These are phyloP conservation scores for Neodiprion pinetum DNA, from an alignment of 1,140 invertebrate genomes.

Conservation along the genomic window DNA sequence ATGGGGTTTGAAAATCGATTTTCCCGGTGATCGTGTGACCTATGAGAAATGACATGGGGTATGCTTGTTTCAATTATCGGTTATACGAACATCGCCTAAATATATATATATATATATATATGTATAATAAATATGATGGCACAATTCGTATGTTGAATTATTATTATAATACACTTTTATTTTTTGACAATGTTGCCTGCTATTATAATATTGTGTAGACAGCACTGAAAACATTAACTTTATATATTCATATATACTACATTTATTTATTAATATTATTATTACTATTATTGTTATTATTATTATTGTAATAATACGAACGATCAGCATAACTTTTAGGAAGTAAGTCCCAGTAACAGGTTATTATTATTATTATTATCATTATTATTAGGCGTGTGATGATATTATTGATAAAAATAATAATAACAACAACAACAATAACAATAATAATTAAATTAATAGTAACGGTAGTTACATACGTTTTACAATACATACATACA, in stretches of 20 bases:
- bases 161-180: slow-evolving; percentile 38
- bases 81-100: too few species aligned
- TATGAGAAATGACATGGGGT: too few species aligned
- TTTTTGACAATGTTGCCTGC: slow-evolving; percentile 20
- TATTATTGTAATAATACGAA: slow-evolving; percentile 25
- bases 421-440: slow-evolving; percentile 30
- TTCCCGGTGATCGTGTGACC: too few species aligned
- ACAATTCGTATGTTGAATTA: slow-evolving; percentile 17
- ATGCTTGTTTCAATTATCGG: too few species aligned
- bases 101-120: slow-evolving; percentile 19
- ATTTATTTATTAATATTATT: slow-evolving; percentile 25
- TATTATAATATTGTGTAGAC: slow-evolving; percentile 21
- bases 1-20: too few species aligned
- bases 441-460: slow-evolving; percentile 47
- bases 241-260: slow-evolving; percentile 32
- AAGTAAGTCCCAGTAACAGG: slow-evolving; percentile 29
- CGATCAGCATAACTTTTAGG: slow-evolving; percentile 39
- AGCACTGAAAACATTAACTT: slow-evolving; percentile 43
- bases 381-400: slow-evolving; percentile 28
- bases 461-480: slow-evolving; percentile 55
- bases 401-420: slow-evolving; percentile 43
- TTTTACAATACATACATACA: slow-evolving; percentile 59
- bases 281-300: slow-evolving; percentile 23
- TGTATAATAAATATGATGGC: slow-evolving; percentile 18
- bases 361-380: slow-evolving; percentile 8